Conservation (phyloP, 2,888 invertebrate genomes). For the Craniophora ligustri region DNA sequence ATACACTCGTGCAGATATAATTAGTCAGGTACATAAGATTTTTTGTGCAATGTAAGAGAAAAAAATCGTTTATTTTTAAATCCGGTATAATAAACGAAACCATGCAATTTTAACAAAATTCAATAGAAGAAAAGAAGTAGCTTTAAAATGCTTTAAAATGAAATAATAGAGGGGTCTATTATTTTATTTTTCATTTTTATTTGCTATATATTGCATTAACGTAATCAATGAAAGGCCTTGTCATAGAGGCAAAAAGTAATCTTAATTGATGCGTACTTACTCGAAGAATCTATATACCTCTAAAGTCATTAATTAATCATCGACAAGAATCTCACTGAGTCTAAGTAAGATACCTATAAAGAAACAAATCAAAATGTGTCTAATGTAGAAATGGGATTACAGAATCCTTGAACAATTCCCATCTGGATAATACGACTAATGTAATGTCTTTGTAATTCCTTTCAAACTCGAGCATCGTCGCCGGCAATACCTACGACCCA, state of each 20-base stretch:
- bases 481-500: conserved; percentile 3
- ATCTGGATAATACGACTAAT: conserved; percentile 54
- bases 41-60: no score
- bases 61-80: no score
- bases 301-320: conserved; percentile 47
- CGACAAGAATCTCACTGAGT: conserved; percentile 14
- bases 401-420: conserved; percentile 43
- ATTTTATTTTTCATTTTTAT: neutral
- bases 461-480: conserved; percentile 34
- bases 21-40: no score
- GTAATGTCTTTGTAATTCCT: conserved; percentile 57
- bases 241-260: conserved; percentile 11
- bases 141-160: no score
- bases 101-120: no score
- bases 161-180: no score
- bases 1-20: no score
- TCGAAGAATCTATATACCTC: conserved; percentile 23
- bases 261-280: conserved; percentile 22
- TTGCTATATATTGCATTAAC: neutral
- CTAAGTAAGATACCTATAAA: conserved; percentile 17
- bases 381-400: conserved; percentile 23
- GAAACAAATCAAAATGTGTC: conserved; percentile 29
- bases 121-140: no score
- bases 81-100: no score
- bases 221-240: conserved; percentile 11